Base-by-base conservation (phyloP, 2,113 vertebrate genomes). In the Engraulis encrasicolus region DNA sequence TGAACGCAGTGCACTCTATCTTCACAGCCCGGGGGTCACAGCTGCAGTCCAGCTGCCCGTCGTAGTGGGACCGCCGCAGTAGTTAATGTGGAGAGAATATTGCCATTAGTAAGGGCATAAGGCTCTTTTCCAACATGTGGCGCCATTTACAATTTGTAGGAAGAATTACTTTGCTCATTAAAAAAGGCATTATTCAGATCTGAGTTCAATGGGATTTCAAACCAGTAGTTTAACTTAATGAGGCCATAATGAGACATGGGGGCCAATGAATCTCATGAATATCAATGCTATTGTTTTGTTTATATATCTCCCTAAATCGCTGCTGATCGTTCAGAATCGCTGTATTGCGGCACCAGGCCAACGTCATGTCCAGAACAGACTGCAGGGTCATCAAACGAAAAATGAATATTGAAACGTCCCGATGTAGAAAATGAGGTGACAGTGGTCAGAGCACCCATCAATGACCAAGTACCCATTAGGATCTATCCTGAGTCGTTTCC, bases 241-340 rank as follows among this genome's bases (percentile, higher is more conserved):
- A 82, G 80, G 61, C 81, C 52, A 31, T 81, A 86, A 86, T 88
- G 84, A 88, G 78, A 86, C 83, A 84, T 78, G 58, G 66, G 52
- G 40, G 34, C 49, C 66, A 80, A 83, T 84, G 81, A 83, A 86
- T 83, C 85, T 88, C 85, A 86, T 88, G 78, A 88, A 85, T 88
- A 71, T 66, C 54, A 88, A 86, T 84, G 78, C 48, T 71, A 18
- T 49, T 34, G 50, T 84, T 84, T 48, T 50, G 36, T 49, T 61
- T 81, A 50, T 77, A 78, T 66, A 40, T 49, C 50, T 81, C 50
- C 58, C 81, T 38, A 40, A 48, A 49, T 78, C 78, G 45, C 78
- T 66, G 58, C n/a, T 82, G 83, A 78, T 79, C 34, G 23, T 78
- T 78, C 66, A 86, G 83, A n/a, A 83, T 74, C 82, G 40, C 17